Conservation (phyloP, 2,888 invertebrate species). For the Philopedon plagiatum region DNA sequence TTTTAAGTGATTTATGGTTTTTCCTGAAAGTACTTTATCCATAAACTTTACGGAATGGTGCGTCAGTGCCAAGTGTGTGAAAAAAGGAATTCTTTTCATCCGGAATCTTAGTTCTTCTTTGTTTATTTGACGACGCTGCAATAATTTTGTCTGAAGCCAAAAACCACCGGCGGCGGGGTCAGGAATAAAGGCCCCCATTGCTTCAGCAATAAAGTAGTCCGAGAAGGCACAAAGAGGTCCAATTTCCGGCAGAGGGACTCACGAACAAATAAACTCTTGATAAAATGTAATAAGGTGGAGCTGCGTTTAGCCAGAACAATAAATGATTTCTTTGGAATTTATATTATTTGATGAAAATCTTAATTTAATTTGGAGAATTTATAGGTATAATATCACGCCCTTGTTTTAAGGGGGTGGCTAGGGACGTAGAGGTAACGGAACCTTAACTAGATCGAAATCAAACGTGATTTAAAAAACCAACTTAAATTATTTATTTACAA, state of each 20-base stretch:
- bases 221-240: not conserved
- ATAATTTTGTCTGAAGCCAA: not conserved
- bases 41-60: no score
- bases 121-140: not conserved
- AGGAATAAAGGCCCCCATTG: constrained; percentile 1
- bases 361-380: no score
- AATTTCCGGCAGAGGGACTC: not conserved
- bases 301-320: not conserved
- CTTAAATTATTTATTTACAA: no score
- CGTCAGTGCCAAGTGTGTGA: not conserved
- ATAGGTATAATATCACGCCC: no score
- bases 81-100: no score
- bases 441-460: no score
- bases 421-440: no score
- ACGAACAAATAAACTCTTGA: constrained; percentile 8
- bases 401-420: no score
- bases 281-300: not conserved
- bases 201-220: not conserved
- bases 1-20: no score
- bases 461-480: no score
- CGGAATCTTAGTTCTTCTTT: not conserved
- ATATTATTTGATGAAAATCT: no score
- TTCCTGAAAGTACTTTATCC: no score
- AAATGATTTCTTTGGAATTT: not conserved
- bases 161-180: constrained; percentile 4